Evolutionary conservation across 2,113 vertebrate species (phyloP).

Genomic region (Kryptolebias marmoratus): DNA sequence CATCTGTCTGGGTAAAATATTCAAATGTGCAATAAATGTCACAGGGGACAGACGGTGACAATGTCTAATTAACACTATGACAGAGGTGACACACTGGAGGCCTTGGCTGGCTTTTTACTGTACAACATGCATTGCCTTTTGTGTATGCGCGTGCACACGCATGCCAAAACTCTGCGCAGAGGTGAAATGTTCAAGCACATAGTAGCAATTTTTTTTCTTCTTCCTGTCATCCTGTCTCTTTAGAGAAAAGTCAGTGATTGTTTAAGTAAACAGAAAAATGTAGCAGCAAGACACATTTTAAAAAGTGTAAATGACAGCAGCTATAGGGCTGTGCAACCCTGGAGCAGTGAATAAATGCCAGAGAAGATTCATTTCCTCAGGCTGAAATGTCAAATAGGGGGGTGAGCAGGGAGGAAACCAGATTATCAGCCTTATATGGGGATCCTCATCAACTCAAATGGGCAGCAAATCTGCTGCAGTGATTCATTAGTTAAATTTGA

Average conservation of each 20-base stretch:
- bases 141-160: slow-evolving; percentile 17
- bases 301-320: slow-evolving; percentile 73
- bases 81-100: slow-evolving; percentile 80
- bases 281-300: slow-evolving; percentile 49
- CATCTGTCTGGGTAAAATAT: slow-evolving; percentile 87
- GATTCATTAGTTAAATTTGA: slow-evolving; percentile 21
- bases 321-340: slow-evolving; percentile 67
- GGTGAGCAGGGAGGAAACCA: slow-evolving; percentile 21
- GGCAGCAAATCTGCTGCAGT: slow-evolving; percentile 31
- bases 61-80: slow-evolving; percentile 83
- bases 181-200: slow-evolving; percentile 53
- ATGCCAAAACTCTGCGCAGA: slow-evolving; percentile 23
- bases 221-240: slow-evolving; percentile 43
- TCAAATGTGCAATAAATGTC: slow-evolving; percentile 87
- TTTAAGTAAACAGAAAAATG: slow-evolving; percentile 55
- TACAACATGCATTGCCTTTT: slow-evolving; percentile 46
- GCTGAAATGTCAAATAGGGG: slow-evolving; percentile 76
- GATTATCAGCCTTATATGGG: slow-evolving; percentile 29
- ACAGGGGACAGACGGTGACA: slow-evolving; percentile 80
- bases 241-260: slow-evolving; percentile 50
- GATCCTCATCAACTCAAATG: slow-evolving; percentile 49
- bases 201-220: slow-evolving; percentile 23
- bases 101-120: slow-evolving; percentile 67
- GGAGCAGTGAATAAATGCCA: slow-evolving; percentile 76
- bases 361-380: slow-evolving; percentile 65